Evolutionary conservation across 30 jellyfish, hydroid and myxozoan genomes (phyloP), one percentile per base, ranked within the genome.

Genomic region (Mastigias papua): DNA sequence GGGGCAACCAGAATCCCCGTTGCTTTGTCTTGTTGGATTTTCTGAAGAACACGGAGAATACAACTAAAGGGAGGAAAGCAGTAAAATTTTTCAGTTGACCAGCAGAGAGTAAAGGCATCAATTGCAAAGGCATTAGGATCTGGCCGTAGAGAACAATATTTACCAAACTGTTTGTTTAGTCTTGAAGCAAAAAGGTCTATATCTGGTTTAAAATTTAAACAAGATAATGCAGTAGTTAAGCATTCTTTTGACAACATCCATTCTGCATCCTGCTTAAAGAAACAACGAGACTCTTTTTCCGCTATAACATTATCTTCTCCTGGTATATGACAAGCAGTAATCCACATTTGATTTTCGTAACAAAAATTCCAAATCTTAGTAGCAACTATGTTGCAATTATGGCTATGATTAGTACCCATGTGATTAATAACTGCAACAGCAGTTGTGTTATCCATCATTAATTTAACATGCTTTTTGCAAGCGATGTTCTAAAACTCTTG

Each of bases 1-100:
- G 96, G 96, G 28, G 65, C 96, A 1, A 87, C 96, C 3, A 87
- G 54, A 9, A 76, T 64, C 35, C 96, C 91, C 64, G 35, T n/a
- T 20, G 91, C 87, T 5, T 27, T 63, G 61, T 87, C 96, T 28
- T 35, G 91, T 11, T 21, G 20, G 7, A 54, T 54, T 21, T 29
- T 26, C 31, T 76, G 54, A 33, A 37, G 76, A 16, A 76, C 48
- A 4, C 48, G 60, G 21, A 48, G 86, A 6, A 77, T 22, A 34
- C 84, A 29, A 54, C 91, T 74, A 30, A 77, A 77, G 20, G 88
- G 90, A 35, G 90, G 90, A 64, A 80, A 61, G 34, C 90, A 80
- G 72, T 87, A 76, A 64, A 75, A 57, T 20, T 61, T 37, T 27
- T 4, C 25, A 23, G 25, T 27, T 17, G 67, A 20, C 68, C 96